These are phyloP conservation scores for Chanos chanos DNA, from an alignment of 2,797 vertebrate species.

Conservation along the genomic window DNA sequence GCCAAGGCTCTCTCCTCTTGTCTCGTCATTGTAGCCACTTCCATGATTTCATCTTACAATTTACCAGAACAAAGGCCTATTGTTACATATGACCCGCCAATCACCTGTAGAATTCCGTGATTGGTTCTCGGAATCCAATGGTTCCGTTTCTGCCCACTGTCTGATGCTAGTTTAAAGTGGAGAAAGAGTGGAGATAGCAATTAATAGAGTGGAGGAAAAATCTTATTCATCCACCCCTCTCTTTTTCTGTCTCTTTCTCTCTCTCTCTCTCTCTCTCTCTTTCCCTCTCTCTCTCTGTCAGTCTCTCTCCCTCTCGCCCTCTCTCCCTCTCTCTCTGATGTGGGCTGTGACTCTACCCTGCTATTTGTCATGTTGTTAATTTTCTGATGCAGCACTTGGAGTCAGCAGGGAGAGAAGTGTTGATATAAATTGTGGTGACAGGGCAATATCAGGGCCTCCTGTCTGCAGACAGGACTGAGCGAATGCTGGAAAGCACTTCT, in stretches of 20 bases:
- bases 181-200: not conserved
- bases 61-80: conserved; percentile 45
- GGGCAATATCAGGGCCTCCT: conserved; percentile 1
- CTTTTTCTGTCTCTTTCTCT: conserved; percentile 9
- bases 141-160: conserved; percentile 28
- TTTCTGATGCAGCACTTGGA: conserved; percentile 26
- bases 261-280: conserved; percentile 9
- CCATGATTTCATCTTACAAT: conserved; percentile 38
- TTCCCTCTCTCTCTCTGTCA: conserved; percentile 9
- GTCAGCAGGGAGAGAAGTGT: conserved; percentile 25
- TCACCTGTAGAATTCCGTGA: conserved; percentile 49
- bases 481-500: not conserved
- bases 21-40: conserved; percentile 40
- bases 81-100: conserved; percentile 50
- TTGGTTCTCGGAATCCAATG: conserved; percentile 48
- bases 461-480: conserved; percentile 4
- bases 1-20: no score
- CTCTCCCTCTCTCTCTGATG: conserved; percentile 14
- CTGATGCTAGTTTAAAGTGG: not conserved
- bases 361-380: conserved; percentile 37
- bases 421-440: conserved; percentile 23
- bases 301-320: conserved; percentile 19
- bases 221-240: conserved; percentile 13
- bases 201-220: conserved; percentile 35
- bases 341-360: conserved; percentile 20